Base-by-base conservation (phyloP, 2,797 vertebrate species). In the Lycodopsis pacificus region DNA sequence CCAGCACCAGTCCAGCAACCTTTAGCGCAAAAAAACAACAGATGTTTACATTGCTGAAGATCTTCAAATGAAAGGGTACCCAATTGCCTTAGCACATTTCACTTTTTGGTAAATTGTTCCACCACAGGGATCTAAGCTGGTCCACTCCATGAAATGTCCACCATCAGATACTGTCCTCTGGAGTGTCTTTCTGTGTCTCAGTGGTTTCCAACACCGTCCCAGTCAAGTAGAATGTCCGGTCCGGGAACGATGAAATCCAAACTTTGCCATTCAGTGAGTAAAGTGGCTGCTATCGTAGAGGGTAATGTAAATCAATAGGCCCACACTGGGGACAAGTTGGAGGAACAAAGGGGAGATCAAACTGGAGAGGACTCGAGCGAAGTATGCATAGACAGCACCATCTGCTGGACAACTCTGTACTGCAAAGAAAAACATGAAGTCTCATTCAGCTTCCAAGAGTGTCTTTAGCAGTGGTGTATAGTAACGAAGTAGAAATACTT, bases 341-440 rank as follows among this genome's bases (percentile, higher is more conserved):
- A 27, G 15, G 15, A 27, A 34, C 17, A 48, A 13, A 13, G 15
- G 2, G 25, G 3, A 34, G 54, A 67, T 74, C 25, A 32, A 57
- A 64, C 11, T 34, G n/a, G 15, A 58, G 2, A 40, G 17, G 19
- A 58, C 20, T 25, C 7, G 27, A 22, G 19, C 34, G 19, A 80
- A 82, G 80, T 54, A n/a, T 84, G 53, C 11, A 65, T 5, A 80
- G 44, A 91, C 75, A 75, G 1, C 81, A 19, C 90, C 92, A 88
- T 80, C 92, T 94, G 82, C 82, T 93, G 93, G 92, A 76, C 61
- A 82, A 30, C 1, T 64, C 2, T 54, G 51, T 40, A 42, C 12
- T 63, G 54, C 36, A 54, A 51, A 22, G 46, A 62, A 38, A 51
- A 49, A 38, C 25, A 56, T 20, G 1, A 6, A 15, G 25, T 22